Evolutionary conservation across 2,888 invertebrate species (phyloP).

Genomic region (Parelbella ahira): DNA sequence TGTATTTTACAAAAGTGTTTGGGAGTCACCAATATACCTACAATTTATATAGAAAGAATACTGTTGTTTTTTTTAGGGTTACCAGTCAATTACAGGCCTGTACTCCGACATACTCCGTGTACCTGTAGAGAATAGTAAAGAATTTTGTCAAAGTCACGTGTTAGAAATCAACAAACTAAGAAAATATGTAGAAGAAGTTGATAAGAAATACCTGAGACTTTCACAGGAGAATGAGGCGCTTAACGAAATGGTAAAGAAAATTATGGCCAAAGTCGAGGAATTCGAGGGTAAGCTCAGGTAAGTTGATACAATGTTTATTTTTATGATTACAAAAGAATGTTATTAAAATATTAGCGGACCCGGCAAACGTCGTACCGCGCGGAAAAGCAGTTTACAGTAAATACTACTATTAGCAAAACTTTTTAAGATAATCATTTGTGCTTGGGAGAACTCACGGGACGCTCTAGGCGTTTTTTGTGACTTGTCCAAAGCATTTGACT

Average conservation of each 20-base stretch:
- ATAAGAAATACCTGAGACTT: constrained; percentile 47
- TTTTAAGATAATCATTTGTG: too few relatives aligned
- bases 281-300: constrained; percentile 67
- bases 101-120: constrained; percentile 57
- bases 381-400: too few relatives aligned
- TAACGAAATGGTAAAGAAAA: constrained; percentile 51
- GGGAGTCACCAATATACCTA: too few relatives aligned
- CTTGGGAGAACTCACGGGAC: too few relatives aligned
- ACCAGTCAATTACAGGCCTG: constrained; percentile 61
- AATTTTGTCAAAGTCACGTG: constrained; percentile 24
- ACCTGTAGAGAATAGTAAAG: constrained; percentile 33
- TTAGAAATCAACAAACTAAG: constrained; percentile 46
- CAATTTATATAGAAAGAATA: too few relatives aligned
- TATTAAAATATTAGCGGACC: too few relatives aligned
- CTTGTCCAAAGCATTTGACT: too few relatives aligned
- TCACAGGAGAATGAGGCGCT: constrained; percentile 53
- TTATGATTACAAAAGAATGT: too few relatives aligned
- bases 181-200: constrained; percentile 47
- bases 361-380: too few relatives aligned
- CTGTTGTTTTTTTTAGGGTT: constrained; percentile 43
- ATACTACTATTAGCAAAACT: too few relatives aligned
- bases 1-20: too few relatives aligned
- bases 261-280: constrained; percentile 56
- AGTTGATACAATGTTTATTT: constrained; percentile 22
- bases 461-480: too few relatives aligned